Conservation (phyloP, 2,113 vertebrate species). For the Lasiurus borealis region DNA sequence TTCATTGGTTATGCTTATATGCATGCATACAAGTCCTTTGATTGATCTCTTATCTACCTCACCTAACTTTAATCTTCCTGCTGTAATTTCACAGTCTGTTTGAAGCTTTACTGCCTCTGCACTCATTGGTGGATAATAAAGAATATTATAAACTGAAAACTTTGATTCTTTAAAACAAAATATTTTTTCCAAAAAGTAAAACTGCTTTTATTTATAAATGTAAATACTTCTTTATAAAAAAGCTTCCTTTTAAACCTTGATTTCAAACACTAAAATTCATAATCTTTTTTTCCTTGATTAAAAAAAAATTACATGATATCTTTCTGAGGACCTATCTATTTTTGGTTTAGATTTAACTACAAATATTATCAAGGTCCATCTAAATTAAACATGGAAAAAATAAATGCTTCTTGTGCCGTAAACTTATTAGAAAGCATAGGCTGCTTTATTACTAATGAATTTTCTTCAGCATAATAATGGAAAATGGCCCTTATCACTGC, state of each 20-base stretch:
- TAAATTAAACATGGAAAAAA: neutral
- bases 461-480: constrained; percentile 14
- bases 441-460: constrained; percentile 33
- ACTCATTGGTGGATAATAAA: too few species aligned
- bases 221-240: constrained; percentile 11
- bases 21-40: too few species aligned
- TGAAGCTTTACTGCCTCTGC: too few species aligned
- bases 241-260: neutral
- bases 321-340: neutral
- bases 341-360: constrained; percentile 1
- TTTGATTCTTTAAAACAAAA: constrained; percentile 24
- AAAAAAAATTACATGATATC: neutral
- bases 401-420: neutral
- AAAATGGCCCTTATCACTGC: constrained; percentile 8
- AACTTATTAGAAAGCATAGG: constrained; percentile 14
- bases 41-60: too few species aligned
- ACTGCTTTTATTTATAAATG: neutral
- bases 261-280: constrained; percentile 28
- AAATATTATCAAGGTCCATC: neutral
- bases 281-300: neutral
- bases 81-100: too few species aligned
- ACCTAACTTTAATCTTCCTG: too few species aligned
- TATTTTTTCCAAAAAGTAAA: neutral
- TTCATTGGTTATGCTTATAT: too few species aligned
- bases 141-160: too few species aligned